Evolutionary conservation across 2,888 invertebrate species (phyloP).

Genomic region (Amphipoea lucens): DNA sequence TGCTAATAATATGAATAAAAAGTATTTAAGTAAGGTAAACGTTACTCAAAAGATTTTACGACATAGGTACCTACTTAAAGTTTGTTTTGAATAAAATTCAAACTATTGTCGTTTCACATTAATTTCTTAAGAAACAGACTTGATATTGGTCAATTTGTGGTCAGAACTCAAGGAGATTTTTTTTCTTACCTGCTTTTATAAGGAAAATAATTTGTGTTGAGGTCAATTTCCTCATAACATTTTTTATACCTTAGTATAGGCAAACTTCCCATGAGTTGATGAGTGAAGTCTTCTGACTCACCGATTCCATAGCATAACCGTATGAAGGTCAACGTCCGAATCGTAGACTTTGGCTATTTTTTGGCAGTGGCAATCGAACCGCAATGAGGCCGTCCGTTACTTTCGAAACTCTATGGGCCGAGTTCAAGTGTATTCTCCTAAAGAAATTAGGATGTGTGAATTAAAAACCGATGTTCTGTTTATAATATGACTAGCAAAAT

Average conservation of each 20-base stretch:
- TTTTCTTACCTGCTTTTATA: constrained; percentile 36
- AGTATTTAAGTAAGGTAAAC: background rate
- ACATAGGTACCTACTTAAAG: background rate
- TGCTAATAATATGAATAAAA: background rate
- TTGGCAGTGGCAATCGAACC: constrained; percentile 64
- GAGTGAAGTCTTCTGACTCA: constrained; percentile 59
- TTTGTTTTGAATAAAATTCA: background rate
- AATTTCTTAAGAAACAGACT: constrained; percentile 48
- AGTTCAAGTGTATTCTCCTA: constrained; percentile 23
- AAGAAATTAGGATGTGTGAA: constrained; percentile 48
- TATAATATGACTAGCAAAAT: background rate
- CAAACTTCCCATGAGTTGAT: constrained; percentile 41
- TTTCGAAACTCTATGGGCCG: constrained; percentile 53
- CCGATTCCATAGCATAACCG: constrained; percentile 57
- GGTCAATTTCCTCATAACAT: constrained; percentile 47
- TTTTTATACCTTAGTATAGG: constrained; percentile 14
- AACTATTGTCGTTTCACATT: constrained; percentile 17
- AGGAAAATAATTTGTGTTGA: constrained; percentile 55
- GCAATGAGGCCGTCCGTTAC: constrained; percentile 72
- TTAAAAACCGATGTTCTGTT: constrained; percentile 7
- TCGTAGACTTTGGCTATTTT: constrained; percentile 66
- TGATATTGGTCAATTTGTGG: constrained; percentile 56
- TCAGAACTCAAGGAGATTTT: constrained; percentile 25
- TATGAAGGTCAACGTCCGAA: constrained; percentile 70
- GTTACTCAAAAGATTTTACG: background rate